phyloP scores from a whole-genome alignment of 2,888 invertebrate genomes.

The Drosophila testacea region DNA sequence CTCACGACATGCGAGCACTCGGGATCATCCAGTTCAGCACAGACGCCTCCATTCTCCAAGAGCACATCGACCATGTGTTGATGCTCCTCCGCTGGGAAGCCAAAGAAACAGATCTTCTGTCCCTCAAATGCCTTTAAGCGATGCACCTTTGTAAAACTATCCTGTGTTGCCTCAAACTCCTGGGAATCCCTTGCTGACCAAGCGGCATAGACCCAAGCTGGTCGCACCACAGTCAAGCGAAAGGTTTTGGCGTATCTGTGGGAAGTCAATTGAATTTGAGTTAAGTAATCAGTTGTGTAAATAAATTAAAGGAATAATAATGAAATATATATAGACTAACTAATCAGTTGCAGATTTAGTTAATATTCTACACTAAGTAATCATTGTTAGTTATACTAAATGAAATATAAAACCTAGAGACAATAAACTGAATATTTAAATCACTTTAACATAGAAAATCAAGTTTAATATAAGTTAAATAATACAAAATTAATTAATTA shows the following conservation, averaged over 20 bases:
- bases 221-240: conserved; percentile 94
- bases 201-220: conserved; percentile 94
- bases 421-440: neutral
- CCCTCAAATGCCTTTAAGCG: conserved; percentile 95
- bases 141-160: conserved; percentile 89
- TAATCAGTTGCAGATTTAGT: neutral
- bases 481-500: neutral
- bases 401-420: too few species aligned
- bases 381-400: too few species aligned
- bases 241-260: conserved; percentile 93
- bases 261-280: neutral
- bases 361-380: neutral
- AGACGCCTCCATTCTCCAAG: conserved; percentile 93
- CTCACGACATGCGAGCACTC: conserved; percentile 97
- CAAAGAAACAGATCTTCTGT: conserved; percentile 94
- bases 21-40: conserved; percentile 91
- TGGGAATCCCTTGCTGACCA: conserved; percentile 93
- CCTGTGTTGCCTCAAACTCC: conserved; percentile 89
- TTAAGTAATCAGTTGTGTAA: neutral
- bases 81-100: conserved; percentile 95
- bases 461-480: neutral
- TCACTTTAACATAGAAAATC: neutral
- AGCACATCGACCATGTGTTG: conserved; percentile 96
- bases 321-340: neutral
- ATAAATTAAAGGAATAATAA: too few species aligned